Base-by-base conservation (phyloP, 2,888 invertebrate genomes). In the Odontothrips loti region DNA sequence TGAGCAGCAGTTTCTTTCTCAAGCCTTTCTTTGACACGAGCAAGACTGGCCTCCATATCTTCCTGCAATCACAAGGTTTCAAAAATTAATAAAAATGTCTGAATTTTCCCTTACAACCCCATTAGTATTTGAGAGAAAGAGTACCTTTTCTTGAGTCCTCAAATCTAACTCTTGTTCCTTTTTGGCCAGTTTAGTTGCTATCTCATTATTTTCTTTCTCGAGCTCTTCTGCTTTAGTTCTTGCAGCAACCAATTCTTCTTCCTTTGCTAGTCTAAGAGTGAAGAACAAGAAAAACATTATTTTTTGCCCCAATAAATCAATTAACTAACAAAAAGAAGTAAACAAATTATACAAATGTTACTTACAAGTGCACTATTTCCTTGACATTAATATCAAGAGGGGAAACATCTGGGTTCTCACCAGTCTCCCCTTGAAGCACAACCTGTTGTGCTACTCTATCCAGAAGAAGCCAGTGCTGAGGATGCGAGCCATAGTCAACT, bases 361-460 rank as follows among this genome's bases (percentile, higher is more conserved):
- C 88, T 87, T 84, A 89, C 85, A 96, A 89, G 84, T 95, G 95
- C 6, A 97, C 95, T 82, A 97, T 93, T 88, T 96, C 95, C 84
- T 94, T 94, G 8, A 98, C 97, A 86, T 97, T 96, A 82, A 98
- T 96, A 82, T 95, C 92, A 43, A 97, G 90, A 0, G 96, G 95
- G 0, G 95, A 91, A 20, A 95, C 92, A 86, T 97, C 97, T 6
- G 95, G 95, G 87, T 97, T 94, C 85, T 92, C 92, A 1, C 89
- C 90, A 83, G 48, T 86, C 85, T 93, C 92, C 12, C 90, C 93
- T 88, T 98, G 98, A 80, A 98, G 89, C 79, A 96, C 93, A 47
- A 98, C 92, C 87, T 99, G 98, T 87, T 99, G 98, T 29, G 95
- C 93, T 82, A 99, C 94, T 83, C 98, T 92, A 88, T 98, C 98